These are phyloP conservation scores for Meiosimyza decipiens DNA, from an alignment of 2,888 invertebrate genomes.

Conservation along the genomic window DNA sequence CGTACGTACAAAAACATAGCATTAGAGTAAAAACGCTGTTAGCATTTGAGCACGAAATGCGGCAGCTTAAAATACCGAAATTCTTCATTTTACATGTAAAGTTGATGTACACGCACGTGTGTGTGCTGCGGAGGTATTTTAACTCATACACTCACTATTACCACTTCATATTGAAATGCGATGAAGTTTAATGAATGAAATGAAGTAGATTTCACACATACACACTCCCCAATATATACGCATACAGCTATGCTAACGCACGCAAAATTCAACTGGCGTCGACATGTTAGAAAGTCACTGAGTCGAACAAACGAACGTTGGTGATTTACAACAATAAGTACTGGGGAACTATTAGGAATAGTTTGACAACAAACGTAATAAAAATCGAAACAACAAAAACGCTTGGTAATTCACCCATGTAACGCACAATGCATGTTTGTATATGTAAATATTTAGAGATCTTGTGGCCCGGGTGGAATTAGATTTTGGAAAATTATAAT, in stretches of 20 bases:
- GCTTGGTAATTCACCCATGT: too few relatives aligned
- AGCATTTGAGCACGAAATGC: not conserved
- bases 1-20: slow-evolving; percentile 4
- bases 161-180: slow-evolving; percentile 17
- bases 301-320: too few relatives aligned
- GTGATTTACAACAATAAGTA: too few relatives aligned
- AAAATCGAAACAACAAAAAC: too few relatives aligned
- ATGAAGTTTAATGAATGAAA: slow-evolving; percentile 28
- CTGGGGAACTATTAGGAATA: not conserved
- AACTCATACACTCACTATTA: not conserved
- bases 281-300: not conserved
- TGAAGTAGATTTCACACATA: slow-evolving; percentile 24
- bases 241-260: not conserved
- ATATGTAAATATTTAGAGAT: too few relatives aligned
- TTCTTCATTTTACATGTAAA: slow-evolving; percentile 2
- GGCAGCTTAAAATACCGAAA: slow-evolving; percentile 17
- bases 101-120: not conserved
- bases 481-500: too few relatives aligned
- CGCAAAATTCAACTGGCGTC: not conserved
- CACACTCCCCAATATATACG: not conserved
- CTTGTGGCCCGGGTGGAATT: too few relatives aligned
- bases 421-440: too few relatives aligned
- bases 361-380: not conserved
- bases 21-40: slow-evolving; percentile 7
- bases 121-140: not conserved